phyloP scores from a whole-genome alignment of 2,797 vertebrate species.

The Parambassis ranga region DNA sequence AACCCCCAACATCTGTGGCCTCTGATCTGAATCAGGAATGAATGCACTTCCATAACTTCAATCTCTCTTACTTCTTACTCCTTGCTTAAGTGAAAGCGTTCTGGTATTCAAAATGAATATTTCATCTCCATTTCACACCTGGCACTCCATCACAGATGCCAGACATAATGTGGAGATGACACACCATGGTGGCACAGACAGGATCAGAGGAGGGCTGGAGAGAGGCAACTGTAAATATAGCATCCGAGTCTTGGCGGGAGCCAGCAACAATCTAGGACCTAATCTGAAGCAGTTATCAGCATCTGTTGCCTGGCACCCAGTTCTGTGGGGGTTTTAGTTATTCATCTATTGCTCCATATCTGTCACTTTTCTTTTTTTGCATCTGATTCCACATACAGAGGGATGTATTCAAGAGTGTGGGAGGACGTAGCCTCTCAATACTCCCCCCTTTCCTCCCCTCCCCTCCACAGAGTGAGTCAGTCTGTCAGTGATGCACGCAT shows the following conservation, averaged over 20 bases:
- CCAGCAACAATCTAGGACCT: slow-evolving; percentile 68
- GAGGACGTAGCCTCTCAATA: slow-evolving; percentile 47
- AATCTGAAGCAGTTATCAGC: slow-evolving; percentile 75
- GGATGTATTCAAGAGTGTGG: slow-evolving; percentile 46
- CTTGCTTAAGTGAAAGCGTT: slow-evolving; percentile 39
- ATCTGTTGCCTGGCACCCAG: slow-evolving; percentile 77
- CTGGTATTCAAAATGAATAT: slow-evolving; percentile 49
- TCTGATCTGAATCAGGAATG: slow-evolving; percentile 3
- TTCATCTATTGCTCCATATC: slow-evolving; percentile 72
- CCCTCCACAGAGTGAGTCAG: slow-evolving; percentile 40
- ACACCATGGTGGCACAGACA: slow-evolving; percentile 38
- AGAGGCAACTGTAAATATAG: slow-evolving; percentile 69
- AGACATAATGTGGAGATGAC: slow-evolving; percentile 51
- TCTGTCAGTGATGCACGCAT: slow-evolving; percentile 21
- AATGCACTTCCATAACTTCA: slow-evolving; percentile 9
- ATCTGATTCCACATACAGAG: slow-evolving; percentile 50
- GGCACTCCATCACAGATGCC: slow-evolving; percentile 42
- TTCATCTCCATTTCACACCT: slow-evolving; percentile 70
- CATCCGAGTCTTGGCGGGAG: slow-evolving; percentile 63
- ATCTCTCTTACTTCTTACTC: slow-evolving; percentile 21
- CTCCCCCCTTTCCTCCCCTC: too few species aligned
- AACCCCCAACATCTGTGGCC: slow-evolving; percentile 25
- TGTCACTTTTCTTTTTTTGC: slow-evolving; percentile 57
- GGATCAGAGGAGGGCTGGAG: slow-evolving; percentile 35
- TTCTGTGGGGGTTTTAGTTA: slow-evolving; percentile 63